These are phyloP conservation scores for Dromaius novaehollandiae DNA, from an alignment of 2,113 vertebrate species.

Conservation along the genomic window DNA sequence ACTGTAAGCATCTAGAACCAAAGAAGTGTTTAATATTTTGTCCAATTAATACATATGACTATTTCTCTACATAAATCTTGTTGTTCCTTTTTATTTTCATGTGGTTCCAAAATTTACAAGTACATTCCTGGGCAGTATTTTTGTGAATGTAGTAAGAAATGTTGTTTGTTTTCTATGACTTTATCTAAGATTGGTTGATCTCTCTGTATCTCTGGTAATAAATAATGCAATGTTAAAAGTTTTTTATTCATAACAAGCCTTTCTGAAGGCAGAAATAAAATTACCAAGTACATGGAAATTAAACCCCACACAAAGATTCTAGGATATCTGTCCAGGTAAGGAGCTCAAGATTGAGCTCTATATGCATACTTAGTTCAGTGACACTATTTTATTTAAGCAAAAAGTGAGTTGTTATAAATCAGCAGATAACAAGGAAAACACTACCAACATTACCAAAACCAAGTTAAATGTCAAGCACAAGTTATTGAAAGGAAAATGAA, in stretches of 20 bases:
- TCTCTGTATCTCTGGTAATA: not conserved
- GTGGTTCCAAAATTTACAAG: not conserved
- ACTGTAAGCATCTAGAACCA: not conserved
- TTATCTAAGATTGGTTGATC: not conserved
- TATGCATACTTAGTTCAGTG: not conserved
- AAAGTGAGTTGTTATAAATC: not conserved
- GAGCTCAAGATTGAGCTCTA: not conserved
- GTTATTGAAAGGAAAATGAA: not conserved
- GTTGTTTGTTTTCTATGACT: not conserved
- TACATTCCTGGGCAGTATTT: not conserved
- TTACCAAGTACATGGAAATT: not conserved
- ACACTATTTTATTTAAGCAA: not conserved
- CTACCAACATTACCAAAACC: not conserved
- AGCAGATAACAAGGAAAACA: not conserved
- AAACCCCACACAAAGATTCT: not conserved
- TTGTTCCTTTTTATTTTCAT: not conserved
- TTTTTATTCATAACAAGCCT: not conserved
- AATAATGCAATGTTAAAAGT: not conserved
- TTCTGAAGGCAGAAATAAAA: not conserved
- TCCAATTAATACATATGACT: not conserved
- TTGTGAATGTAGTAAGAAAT: not conserved
- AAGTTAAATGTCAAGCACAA: not conserved
- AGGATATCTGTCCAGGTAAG: not conserved
- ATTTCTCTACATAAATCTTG: accelerated
- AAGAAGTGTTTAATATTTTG: not conserved